A percentile compares a stretch with the other conserved stretches of the same genome.
These are phyloP conservation scores for Escarpia spicata DNA, from an alignment of 2,888 invertebrate genomes.

Conservation along the genomic window DNA sequence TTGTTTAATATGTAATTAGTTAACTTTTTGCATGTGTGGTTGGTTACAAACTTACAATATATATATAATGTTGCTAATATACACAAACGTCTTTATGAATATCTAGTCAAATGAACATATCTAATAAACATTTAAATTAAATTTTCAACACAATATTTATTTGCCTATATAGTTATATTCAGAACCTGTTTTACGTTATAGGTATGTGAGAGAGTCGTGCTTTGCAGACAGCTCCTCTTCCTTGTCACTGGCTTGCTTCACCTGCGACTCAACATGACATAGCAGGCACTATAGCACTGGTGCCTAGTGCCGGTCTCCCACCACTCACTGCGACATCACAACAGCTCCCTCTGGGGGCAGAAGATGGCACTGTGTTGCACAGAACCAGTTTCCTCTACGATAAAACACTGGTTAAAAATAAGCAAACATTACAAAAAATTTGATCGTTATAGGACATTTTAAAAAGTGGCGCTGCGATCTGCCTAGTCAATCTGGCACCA, in stretches of 20 bases:
- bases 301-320: neutral
- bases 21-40: neutral
- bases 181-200: neutral
- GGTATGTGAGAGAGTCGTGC: neutral
- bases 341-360: neutral
- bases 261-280: neutral
- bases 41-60: neutral
- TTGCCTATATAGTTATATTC: too few relatives aligned
- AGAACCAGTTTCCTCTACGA: neutral
- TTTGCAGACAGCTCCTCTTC: neutral
- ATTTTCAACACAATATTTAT: neutral
- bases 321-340: neutral
- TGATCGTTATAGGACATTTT: neutral
- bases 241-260: neutral
- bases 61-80: too few relatives aligned
- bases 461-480: neutral
- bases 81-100: neutral
- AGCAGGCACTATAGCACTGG: neutral
- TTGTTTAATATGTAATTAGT: neutral
- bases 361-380: neutral
- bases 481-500: neutral
- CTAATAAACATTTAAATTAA: neutral
- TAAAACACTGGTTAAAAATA: conserved; percentile 13
- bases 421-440: neutral
- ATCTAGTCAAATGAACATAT: neutral